phyloP scores from a whole-genome alignment of 2,888 invertebrate species.

The Thymelicus sylvestris region DNA sequence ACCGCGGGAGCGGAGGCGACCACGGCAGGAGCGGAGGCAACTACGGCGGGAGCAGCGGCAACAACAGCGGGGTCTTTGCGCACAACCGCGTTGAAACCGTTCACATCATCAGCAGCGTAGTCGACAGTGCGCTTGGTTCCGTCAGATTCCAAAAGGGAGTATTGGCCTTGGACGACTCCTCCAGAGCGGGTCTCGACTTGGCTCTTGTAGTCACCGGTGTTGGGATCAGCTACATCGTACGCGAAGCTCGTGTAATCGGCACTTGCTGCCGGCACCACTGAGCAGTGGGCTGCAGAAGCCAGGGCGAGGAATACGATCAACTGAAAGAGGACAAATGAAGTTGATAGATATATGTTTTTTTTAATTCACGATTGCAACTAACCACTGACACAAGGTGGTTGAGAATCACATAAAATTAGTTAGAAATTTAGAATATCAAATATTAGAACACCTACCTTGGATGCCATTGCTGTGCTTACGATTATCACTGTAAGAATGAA shows the following conservation, averaged over 20 bases:
- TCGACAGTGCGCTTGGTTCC: slow-evolving; percentile 84
- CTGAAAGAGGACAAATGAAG: slow-evolving; percentile 51
- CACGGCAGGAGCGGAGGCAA: slow-evolving; percentile 42
- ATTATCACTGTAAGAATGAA: slow-evolving; percentile 29
- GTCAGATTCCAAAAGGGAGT: slow-evolving; percentile 83
- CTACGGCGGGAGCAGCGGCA: slow-evolving; percentile 61
- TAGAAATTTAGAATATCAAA: neutral
- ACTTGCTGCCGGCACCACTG: slow-evolving; percentile 80
- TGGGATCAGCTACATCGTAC: slow-evolving; percentile 83
- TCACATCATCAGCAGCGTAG: slow-evolving; percentile 83
- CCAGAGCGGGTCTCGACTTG: slow-evolving; percentile 83
- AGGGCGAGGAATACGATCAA: slow-evolving; percentile 73
- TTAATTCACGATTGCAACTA: neutral
- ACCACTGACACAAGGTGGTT: neutral
- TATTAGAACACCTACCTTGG: slow-evolving; percentile 17
- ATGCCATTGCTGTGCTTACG: slow-evolving; percentile 24
- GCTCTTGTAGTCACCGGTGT: slow-evolving; percentile 85
- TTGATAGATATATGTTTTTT: neutral
- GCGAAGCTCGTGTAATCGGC: slow-evolving; percentile 80
- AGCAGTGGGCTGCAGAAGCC: slow-evolving; percentile 68
- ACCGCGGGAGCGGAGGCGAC: slow-evolving; percentile 40
- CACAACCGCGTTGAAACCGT: slow-evolving; percentile 85
- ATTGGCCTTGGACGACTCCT: slow-evolving; percentile 81
- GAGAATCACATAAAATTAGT: neutral
- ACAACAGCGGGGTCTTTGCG: slow-evolving; percentile 77